These are phyloP conservation scores for Apodemia mormo DNA, from an alignment of 2,888 invertebrate genomes.

Conservation along the genomic window DNA sequence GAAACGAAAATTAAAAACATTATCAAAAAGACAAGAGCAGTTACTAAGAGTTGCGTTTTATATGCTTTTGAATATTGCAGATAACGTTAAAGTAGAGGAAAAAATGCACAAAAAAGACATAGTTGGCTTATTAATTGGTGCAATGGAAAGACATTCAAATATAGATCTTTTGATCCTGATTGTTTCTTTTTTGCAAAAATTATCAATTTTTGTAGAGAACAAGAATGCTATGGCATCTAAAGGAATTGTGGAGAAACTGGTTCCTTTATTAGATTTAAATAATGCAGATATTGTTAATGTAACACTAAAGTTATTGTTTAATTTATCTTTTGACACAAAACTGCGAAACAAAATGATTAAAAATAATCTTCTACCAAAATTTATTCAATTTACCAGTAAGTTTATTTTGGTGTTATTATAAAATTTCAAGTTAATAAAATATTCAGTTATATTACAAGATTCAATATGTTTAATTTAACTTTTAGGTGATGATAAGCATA, in stretches of 20 bases:
- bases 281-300: constrained; percentile 89
- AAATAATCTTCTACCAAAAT: constrained; percentile 92
- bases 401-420: constrained; percentile 9
- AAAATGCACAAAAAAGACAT: constrained; percentile 98
- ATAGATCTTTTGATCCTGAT: constrained; percentile 94
- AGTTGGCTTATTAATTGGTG: constrained; percentile 92
- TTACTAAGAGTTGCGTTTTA: constrained; percentile 95
- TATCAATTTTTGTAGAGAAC: constrained; percentile 96
- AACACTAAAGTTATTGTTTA: constrained; percentile 93
- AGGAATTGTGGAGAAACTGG: constrained; percentile 91
- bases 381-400: constrained; percentile 93
- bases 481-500: constrained; percentile 89
- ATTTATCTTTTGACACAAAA: constrained; percentile 96
- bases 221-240: constrained; percentile 94
- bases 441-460: background rate
- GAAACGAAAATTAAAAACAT: constrained; percentile 87
- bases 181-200: constrained; percentile 96
- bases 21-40: constrained; percentile 96
- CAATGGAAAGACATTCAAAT: constrained; percentile 92
- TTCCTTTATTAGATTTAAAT: constrained; percentile 86
- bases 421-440: background rate
- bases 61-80: constrained; percentile 96
- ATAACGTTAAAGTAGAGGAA: constrained; percentile 96
- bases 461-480: constrained; percentile 33
- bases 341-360: constrained; percentile 94